Conservation (phyloP, 2,797 vertebrate genomes). For the Platyrinchus mystaceus region DNA sequence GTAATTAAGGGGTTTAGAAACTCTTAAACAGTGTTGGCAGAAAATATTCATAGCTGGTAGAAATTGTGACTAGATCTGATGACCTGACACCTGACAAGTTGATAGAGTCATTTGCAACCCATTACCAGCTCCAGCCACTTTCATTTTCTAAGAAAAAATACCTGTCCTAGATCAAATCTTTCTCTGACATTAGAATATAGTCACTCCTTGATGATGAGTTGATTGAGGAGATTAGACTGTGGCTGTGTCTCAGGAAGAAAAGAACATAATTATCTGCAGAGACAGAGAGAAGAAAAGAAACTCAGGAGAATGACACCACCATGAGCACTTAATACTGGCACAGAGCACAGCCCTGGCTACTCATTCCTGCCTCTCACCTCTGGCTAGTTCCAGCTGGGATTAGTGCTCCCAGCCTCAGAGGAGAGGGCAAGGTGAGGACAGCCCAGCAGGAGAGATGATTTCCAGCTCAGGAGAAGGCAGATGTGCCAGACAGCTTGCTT, state of each 20-base stretch:
- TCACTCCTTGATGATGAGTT: background rate
- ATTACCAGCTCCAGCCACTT: background rate
- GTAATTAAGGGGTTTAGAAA: background rate
- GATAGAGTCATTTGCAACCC: background rate
- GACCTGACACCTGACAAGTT: background rate
- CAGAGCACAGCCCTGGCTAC: background rate
- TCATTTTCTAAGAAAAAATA: slow-evolving; percentile 15
- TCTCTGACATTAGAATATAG: background rate
- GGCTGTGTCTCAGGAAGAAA: background rate
- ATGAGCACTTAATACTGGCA: background rate
- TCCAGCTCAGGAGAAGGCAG: background rate
- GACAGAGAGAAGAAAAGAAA: background rate
- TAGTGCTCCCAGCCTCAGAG: background rate
- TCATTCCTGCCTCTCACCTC: background rate
- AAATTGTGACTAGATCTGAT: background rate
- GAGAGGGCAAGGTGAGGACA: background rate
- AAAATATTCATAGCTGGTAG: background rate
- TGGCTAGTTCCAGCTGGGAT: background rate
- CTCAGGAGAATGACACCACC: background rate
- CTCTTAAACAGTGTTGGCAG: background rate
- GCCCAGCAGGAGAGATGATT: background rate
- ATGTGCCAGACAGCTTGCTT: background rate
- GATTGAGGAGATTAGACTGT: background rate
- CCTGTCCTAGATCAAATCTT: background rate
- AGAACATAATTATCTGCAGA: background rate